Evolutionary conservation across 2,113 vertebrate genomes (phyloP).

Genomic region (Spea multiplicata): DNA sequence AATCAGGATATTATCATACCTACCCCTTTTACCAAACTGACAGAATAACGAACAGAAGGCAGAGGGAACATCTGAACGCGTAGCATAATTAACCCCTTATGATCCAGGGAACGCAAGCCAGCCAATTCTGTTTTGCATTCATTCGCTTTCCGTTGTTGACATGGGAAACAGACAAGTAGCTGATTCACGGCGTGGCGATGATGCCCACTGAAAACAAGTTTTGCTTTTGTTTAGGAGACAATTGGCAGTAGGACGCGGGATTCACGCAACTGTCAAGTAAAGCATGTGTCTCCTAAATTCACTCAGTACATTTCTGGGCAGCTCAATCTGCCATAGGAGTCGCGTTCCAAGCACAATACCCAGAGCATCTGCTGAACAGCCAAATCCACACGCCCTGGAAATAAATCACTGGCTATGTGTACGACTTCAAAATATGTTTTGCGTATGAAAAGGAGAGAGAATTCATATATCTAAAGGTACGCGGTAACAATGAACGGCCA

Average conservation of each 20-base stretch:
- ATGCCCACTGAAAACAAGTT: not conserved
- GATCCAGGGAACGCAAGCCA: not conserved
- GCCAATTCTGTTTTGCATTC: not conserved
- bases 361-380: conserved; percentile 49
- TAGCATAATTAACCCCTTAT: not conserved
- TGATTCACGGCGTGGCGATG: conserved; percentile 3
- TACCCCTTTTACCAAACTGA: too few relatives aligned
- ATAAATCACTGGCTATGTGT: conserved; percentile 41
- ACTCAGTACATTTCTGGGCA: conserved; percentile 48
- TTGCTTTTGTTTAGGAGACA: conserved; percentile 42
- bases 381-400: conserved; percentile 38
- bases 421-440: conserved; percentile 28
- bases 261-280: conserved; percentile 39
- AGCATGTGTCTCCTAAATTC: conserved; percentile 43
- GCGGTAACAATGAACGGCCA: conserved; percentile 9
- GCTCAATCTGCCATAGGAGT: conserved; percentile 47
- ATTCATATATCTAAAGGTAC: conserved; percentile 5
- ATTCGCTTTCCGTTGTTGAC: not conserved
- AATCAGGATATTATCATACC: too few relatives aligned
- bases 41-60: conserved; percentile 6
- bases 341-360: conserved; percentile 17
- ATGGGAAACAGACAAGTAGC: not conserved
- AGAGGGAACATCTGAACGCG: conserved; percentile 13
- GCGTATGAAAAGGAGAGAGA: conserved; percentile 16
- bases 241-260: conserved; percentile 28